Base-by-base conservation (phyloP, 2,888 invertebrate genomes). In the Oscheius sp. region DNA sequence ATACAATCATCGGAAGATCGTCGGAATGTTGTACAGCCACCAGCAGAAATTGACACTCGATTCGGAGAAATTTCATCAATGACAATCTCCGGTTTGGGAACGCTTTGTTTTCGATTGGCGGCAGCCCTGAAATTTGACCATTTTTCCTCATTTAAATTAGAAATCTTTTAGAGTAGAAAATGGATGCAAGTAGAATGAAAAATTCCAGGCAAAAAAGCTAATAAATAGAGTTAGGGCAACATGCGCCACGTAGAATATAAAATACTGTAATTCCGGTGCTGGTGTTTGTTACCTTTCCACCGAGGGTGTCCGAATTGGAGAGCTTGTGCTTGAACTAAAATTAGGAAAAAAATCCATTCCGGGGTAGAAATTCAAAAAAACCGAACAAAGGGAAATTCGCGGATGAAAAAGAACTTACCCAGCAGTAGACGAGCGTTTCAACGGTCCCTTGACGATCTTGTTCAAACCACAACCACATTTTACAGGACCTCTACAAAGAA, bases 11-110 rank as follows among this genome's bases (percentile, higher is more conserved):
- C 87, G 2, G 86, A 86, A 1, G 86, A 86, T 18, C 85, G 82
- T 29, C 87, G 75, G 75, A 85, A 86, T 1, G 87, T 87, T 0
- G 87, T 88, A 43, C 84, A 83, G 43, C 87, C 87, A 27, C 87
- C 87, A 9, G 80, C 83, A 2, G 86, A 84, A 25, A 87, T 87
- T 23, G 86, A 86, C 45, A 88, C 76, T 43, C 81, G 71, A 69
- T 81, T 80, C 2, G 80, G 80, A 5, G 85, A 83, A 7, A 87
- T 84, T 66, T 87, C 86, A 68, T 87, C 87, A 58, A 87, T 86
- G 46, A 87, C 79, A 63, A 87, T 87, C 76, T 86, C 85, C 41
- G 87, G 87, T 59, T 87, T 85, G 69, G 79, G 78, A 69, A 86
- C 77, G 41, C 85, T 84, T n/a, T 81, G 78, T 49, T 82, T 82